Evolutionary conservation across 2,797 vertebrate genomes (phyloP).

Genomic region (Mormyrus hasselquistii): DNA sequence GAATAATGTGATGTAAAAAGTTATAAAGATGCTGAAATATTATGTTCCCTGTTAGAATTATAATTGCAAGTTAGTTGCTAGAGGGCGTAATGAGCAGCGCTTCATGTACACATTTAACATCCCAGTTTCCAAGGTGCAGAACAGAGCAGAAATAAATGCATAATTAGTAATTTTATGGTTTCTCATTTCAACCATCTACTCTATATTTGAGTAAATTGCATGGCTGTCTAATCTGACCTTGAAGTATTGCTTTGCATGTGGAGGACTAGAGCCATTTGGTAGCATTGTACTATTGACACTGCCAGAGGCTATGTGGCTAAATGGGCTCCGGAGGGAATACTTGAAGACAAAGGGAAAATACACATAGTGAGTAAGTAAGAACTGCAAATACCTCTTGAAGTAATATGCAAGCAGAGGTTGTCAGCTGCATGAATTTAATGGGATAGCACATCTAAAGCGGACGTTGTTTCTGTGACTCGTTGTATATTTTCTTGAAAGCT

Average conservation of each 20-base stretch:
- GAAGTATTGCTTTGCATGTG: slow-evolving; percentile 13
- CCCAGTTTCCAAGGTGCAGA: not conserved
- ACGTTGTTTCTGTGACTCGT: not conserved
- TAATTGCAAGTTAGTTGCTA: not conserved
- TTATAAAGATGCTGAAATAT: not conserved
- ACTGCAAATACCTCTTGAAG: not conserved
- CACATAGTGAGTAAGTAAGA: slow-evolving; percentile 3
- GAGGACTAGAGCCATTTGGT: slow-evolving; percentile 2
- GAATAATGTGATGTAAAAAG: slow-evolving; percentile 6
- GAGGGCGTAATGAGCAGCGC: not conserved
- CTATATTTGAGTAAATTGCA: slow-evolving; percentile 9
- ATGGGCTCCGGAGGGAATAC: slow-evolving; percentile 7
- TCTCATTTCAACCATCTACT: not conserved
- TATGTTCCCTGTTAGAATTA: slow-evolving; percentile 11
- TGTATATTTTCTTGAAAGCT: not conserved
- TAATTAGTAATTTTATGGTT: not conserved
- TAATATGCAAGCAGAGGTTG: not conserved
- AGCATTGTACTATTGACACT: slow-evolving; percentile 17
- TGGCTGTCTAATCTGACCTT: not conserved
- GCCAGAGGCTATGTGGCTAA: not conserved
- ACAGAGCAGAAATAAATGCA: slow-evolving; percentile 7
- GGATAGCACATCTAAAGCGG: not conserved
- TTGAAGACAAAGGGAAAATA: not conserved
- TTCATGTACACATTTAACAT: slow-evolving; percentile 1
- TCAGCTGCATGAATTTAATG: not conserved